Evolutionary conservation across 2,888 invertebrate genomes (phyloP).

Genomic region (Oscheius sp.): DNA sequence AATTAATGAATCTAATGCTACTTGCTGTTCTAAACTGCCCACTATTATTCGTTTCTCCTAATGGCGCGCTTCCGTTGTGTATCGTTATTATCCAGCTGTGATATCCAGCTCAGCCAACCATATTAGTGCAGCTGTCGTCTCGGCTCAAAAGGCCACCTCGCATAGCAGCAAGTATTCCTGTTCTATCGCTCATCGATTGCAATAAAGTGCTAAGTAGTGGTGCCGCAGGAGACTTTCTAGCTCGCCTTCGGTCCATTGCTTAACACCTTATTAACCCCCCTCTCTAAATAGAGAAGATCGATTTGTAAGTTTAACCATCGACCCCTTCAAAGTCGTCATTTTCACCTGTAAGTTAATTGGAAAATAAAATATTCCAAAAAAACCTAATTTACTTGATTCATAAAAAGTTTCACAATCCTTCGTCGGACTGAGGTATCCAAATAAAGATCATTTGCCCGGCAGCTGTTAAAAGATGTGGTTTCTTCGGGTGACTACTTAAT

Average conservation of each 20-base stretch:
- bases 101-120: neutral
- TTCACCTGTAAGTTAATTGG: too few species aligned
- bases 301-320: too few species aligned
- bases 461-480: slow-evolving; percentile 49
- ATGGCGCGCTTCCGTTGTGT: neutral
- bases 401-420: slow-evolving; percentile 6
- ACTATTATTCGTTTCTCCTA: neutral
- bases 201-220: slow-evolving; percentile 19
- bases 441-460: slow-evolving; percentile 47
- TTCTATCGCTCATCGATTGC: neutral
- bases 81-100: neutral
- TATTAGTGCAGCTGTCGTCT: slow-evolving; percentile 8
- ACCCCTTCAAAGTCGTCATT: too few species aligned
- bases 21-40: too few species aligned
- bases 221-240: slow-evolving; percentile 16
- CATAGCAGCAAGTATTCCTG: neutral
- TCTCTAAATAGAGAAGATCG: too few species aligned
- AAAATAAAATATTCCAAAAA: too few species aligned
- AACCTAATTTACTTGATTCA: neutral
- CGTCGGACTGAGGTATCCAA: slow-evolving; percentile 42
- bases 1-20: too few species aligned
- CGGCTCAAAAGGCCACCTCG: neutral
- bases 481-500: slow-evolving; percentile 63
- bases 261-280: neutral
- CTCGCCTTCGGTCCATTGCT: slow-evolving; percentile 17